These are phyloP conservation scores for Lithodes maja DNA, from an alignment of 2,888 invertebrate genomes.

Conservation along the genomic window DNA sequence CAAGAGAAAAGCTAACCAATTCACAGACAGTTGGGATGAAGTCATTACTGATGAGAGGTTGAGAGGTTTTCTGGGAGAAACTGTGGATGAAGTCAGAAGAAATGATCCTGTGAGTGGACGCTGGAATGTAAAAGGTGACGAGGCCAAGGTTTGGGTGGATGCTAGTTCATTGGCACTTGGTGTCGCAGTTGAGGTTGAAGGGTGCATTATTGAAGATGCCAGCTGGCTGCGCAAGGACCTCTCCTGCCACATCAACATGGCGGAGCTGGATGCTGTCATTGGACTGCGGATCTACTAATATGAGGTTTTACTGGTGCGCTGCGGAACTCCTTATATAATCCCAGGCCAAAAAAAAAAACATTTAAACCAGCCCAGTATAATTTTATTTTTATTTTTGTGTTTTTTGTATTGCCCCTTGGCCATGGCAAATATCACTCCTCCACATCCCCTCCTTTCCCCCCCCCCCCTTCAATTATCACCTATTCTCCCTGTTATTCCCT, in stretches of 20 bases:
- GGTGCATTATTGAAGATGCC: slow-evolving; percentile 40
- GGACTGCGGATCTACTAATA: no score
- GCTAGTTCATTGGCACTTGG: slow-evolving; percentile 45
- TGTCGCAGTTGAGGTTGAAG: slow-evolving; percentile 25
- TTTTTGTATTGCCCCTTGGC: no score
- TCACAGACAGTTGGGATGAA: slow-evolving; percentile 38
- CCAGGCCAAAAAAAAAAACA: no score
- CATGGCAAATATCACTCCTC: no score
- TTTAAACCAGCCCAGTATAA: no score
- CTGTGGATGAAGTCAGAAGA: neutral
- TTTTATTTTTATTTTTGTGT: no score
- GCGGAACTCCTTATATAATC: no score
- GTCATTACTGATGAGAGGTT: slow-evolving; percentile 3
- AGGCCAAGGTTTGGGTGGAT: slow-evolving; percentile 32
- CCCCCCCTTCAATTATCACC: no score
- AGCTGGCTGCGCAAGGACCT: slow-evolving; percentile 37
- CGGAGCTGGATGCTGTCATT: slow-evolving; percentile 44
- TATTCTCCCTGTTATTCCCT: no score
- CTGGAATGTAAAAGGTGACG: slow-evolving; percentile 6
- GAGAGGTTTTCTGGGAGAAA: neutral
- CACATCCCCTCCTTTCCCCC: no score
- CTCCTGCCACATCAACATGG: slow-evolving; percentile 46
- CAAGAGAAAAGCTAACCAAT: slow-evolving; percentile 28
- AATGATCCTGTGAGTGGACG: slow-evolving; percentile 21
- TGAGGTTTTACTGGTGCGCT: no score